Evolutionary conservation across 2,113 vertebrate species (phyloP).

Genomic region (Eublepharis macularius): DNA sequence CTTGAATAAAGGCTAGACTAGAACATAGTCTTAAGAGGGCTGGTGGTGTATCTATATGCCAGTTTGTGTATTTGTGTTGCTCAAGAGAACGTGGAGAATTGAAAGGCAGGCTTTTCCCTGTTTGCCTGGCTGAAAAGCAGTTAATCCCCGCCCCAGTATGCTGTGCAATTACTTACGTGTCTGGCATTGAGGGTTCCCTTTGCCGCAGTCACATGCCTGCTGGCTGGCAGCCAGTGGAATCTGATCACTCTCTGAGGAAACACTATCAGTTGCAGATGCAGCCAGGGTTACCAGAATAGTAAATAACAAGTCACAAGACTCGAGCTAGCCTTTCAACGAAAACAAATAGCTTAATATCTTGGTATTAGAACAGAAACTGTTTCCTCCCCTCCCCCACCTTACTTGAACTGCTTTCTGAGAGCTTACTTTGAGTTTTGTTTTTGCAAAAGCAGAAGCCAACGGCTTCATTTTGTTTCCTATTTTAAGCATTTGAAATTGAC

Average conservation of each 20-base stretch:
- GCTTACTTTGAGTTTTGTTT: conserved; percentile 34
- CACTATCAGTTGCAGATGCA: conserved; percentile 81
- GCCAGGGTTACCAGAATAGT: conserved; percentile 87
- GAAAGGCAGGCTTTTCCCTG: neutral
- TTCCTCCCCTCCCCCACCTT: conserved; percentile 23
- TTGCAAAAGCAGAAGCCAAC: conserved; percentile 18
- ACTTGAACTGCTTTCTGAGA: conserved; percentile 14
- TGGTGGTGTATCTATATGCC: neutral
- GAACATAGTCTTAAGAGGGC: neutral
- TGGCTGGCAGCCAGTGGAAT: conserved; percentile 76
- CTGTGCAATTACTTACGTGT: conserved; percentile 58
- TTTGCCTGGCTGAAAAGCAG: conserved; percentile 34
- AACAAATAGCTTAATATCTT: conserved; percentile 80
- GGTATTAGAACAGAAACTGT: conserved; percentile 40
- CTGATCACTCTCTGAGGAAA: conserved; percentile 73
- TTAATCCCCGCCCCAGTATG: conserved; percentile 64
- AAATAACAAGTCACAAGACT: conserved; percentile 83
- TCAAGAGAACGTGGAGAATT: neutral
- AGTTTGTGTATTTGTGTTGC: neutral
- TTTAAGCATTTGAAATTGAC: conserved; percentile 26
- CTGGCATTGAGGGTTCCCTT: conserved; percentile 73
- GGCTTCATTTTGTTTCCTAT: neutral
- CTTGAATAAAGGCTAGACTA: neutral
- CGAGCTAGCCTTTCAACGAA: conserved; percentile 69
- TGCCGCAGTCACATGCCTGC: conserved; percentile 79